These are phyloP conservation scores for Anthoscopus minutus DNA, from an alignment of 2,113 vertebrate species.

Conservation along the genomic window DNA sequence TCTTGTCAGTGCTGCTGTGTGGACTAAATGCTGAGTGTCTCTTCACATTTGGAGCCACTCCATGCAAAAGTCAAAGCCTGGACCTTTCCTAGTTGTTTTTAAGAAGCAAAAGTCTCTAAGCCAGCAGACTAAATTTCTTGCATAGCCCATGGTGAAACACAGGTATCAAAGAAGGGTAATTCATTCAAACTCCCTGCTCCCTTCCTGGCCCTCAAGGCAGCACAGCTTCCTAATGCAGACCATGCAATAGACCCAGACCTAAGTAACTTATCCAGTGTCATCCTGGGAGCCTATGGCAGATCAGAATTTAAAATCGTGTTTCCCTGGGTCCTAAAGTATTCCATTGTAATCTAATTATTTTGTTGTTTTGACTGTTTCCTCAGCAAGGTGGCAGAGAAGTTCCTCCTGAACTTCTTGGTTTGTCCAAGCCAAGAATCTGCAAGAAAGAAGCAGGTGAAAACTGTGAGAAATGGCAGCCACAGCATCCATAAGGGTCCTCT, in stretches of 20 bases:
- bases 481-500: neutral
- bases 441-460: neutral
- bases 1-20: neutral
- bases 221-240: neutral
- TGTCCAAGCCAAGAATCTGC: neutral
- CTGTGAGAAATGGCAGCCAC: neutral
- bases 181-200: neutral
- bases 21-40: neutral
- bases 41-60: neutral
- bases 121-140: neutral
- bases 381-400: neutral
- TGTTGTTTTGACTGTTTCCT: neutral
- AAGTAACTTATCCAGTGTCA: neutral
- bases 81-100: neutral
- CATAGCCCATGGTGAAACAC: neutral
- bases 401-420: neutral
- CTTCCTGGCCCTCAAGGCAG: neutral
- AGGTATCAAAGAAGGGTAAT: neutral
- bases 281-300: neutral
- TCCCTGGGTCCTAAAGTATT: neutral
- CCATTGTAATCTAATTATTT: neutral
- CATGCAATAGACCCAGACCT: neutral
- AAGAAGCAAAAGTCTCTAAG: neutral
- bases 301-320: neutral
- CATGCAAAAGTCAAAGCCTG: neutral